Percentiles rank a stretch among this genome's conserved stretches.
These are phyloP conservation scores for Macropodus opercularis DNA, from an alignment of 2,797 vertebrate species.

Conservation along the genomic window DNA sequence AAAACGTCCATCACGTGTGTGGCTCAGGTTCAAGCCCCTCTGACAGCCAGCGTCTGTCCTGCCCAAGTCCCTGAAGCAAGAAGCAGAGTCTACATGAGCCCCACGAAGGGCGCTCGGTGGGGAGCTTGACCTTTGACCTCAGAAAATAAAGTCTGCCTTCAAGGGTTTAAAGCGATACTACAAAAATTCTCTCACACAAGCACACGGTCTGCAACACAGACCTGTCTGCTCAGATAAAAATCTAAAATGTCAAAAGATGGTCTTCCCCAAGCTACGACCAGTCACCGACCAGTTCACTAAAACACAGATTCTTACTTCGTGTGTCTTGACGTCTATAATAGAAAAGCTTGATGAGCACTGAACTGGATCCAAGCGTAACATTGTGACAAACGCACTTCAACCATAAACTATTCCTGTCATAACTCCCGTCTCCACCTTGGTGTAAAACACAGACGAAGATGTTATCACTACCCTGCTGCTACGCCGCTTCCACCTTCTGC, in stretches of 20 bases:
- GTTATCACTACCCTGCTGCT: not conserved
- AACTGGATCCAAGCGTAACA: not conserved
- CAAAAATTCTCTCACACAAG: not conserved
- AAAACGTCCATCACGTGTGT: slow-evolving; percentile 25
- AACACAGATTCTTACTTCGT: not conserved
- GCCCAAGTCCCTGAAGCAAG: slow-evolving; percentile 31
- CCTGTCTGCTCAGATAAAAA: slow-evolving; percentile 16
- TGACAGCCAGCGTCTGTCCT: slow-evolving; percentile 45
- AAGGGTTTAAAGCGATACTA: slow-evolving; percentile 13
- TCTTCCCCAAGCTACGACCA: not conserved
- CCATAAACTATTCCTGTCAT: slow-evolving; percentile 6
- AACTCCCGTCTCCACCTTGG: not conserved
- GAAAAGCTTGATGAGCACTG: not conserved
- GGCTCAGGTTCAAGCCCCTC: slow-evolving; percentile 25
- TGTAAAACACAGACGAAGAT: not conserved
- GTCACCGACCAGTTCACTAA: not conserved
- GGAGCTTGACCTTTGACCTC: slow-evolving; percentile 36
- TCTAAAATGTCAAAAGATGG: slow-evolving; percentile 5
- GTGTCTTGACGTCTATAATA: not conserved
- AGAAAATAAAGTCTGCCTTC: slow-evolving; percentile 8
- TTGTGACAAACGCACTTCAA: not conserved
- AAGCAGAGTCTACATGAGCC: slow-evolving; percentile 23
- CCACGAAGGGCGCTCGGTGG: not conserved
- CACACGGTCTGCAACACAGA: not conserved
- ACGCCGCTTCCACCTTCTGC: slow-evolving; percentile 1